These are phyloP conservation scores for Dolichomitus sp. DNA, from an alignment of 2,888 invertebrate genomes.

Conservation along the genomic window DNA sequence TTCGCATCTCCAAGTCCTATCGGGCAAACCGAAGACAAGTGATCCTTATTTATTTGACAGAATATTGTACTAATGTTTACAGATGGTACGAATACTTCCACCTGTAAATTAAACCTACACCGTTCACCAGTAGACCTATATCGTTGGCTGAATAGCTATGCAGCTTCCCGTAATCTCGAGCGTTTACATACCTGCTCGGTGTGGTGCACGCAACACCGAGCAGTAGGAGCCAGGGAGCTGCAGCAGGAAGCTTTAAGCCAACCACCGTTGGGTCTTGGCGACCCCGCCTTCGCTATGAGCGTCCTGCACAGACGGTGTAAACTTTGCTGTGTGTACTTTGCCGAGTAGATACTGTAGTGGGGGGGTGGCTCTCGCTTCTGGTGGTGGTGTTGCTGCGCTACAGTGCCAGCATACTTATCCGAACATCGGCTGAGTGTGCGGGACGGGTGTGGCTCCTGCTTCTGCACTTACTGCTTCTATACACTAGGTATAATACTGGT, in stretches of 20 bases:
- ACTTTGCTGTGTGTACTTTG: conserved; percentile 70
- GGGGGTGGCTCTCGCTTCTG: conserved; percentile 38
- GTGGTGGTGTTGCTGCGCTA: conserved; percentile 25
- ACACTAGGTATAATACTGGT: conserved; percentile 28
- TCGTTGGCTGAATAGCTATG: conserved; percentile 30
- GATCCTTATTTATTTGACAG: background rate
- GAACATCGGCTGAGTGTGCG: conserved; percentile 54
- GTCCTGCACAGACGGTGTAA: conserved; percentile 64
- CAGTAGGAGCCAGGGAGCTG: conserved; percentile 31
- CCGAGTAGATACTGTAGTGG: conserved; percentile 68
- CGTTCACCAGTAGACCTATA: background rate
- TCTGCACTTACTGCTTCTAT: conserved; percentile 47
- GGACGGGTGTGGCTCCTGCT: conserved; percentile 56
- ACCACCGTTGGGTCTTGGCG: conserved; percentile 26
- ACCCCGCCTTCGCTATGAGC: conserved; percentile 6
- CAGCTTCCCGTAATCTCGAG: conserved; percentile 5
- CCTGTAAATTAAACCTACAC: background rate
- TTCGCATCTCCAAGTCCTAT: background rate
- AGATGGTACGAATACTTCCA: conserved; percentile 1
- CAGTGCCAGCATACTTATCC: conserved; percentile 45
- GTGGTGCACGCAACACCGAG: conserved; percentile 52
- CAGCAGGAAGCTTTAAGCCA: conserved; percentile 67
- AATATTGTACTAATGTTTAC: background rate
- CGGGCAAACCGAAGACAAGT: background rate
- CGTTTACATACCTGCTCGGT: conserved; percentile 15